These are phyloP conservation scores for Cephus cinctus DNA, from an alignment of 1,140 invertebrate species.

Conservation along the genomic window DNA sequence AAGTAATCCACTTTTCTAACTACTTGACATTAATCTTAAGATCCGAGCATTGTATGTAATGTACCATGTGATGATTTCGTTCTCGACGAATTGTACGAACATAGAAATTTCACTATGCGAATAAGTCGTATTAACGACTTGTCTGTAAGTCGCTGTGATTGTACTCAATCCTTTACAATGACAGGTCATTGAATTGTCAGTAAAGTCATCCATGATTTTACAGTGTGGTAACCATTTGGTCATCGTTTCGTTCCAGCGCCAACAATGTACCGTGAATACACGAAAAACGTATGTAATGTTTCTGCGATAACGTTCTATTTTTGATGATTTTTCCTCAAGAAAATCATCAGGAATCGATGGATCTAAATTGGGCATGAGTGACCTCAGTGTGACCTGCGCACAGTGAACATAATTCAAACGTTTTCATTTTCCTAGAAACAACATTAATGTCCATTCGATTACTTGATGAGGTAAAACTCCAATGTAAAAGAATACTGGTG, in stretches of 20 bases:
- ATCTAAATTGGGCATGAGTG: background rate
- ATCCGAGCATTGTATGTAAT: too few relatives aligned
- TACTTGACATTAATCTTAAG: background rate
- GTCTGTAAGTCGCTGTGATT: background rate
- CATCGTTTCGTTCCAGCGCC: background rate
- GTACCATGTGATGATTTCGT: background rate
- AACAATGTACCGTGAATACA: background rate
- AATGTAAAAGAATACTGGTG: background rate
- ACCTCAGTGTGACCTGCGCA: background rate
- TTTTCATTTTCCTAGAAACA: background rate
- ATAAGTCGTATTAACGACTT: background rate
- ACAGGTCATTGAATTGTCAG: background rate
- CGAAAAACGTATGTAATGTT: background rate
- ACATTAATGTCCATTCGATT: background rate
- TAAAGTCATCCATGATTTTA: background rate
- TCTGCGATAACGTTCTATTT: background rate
- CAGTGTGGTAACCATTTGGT: background rate
- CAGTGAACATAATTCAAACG: background rate
- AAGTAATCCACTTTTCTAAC: background rate
- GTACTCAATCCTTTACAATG: slow-evolving; percentile 1
- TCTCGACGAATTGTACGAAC: background rate
- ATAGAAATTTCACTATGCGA: background rate
- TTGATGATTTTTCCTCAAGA: background rate
- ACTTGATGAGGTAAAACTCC: background rate
- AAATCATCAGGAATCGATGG: background rate